Percentiles rank a stretch among this genome's conserved stretches.
These are phyloP conservation scores for Mola mola DNA, from an alignment of 2,113 vertebrate genomes.

Conservation along the genomic window DNA sequence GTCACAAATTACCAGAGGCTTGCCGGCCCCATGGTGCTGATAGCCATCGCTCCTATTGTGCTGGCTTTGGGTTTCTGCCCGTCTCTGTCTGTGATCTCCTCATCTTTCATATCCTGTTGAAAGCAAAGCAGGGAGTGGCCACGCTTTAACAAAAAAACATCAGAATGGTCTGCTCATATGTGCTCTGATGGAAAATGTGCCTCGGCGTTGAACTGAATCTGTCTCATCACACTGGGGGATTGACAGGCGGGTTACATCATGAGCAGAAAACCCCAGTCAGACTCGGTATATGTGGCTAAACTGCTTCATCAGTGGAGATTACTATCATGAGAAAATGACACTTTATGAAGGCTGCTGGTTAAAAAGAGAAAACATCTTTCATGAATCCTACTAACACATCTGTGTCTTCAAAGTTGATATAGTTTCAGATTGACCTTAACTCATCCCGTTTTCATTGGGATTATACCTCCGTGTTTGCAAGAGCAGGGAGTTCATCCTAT, in stretches of 20 bases:
- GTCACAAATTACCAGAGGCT: constrained; percentile 42
- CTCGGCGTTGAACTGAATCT: constrained; percentile 16
- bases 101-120: constrained; percentile 84
- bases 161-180: constrained; percentile 32
- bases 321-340: background rate
- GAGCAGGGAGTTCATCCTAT: too few species aligned
- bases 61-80: constrained; percentile 44
- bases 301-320: constrained; percentile 8
- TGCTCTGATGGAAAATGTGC: constrained; percentile 48
- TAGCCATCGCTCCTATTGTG: constrained; percentile 71
- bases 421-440: too few species aligned
- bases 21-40: constrained; percentile 39
- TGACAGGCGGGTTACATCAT: constrained; percentile 4
- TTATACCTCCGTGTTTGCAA: too few species aligned
- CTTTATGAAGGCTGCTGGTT: too few species aligned
- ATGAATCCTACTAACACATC: too few species aligned
- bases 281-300: background rate
- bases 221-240: constrained; percentile 10
- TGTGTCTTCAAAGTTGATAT: too few species aligned
- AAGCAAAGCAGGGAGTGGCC: constrained; percentile 33
- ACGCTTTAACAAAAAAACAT: constrained; percentile 19
- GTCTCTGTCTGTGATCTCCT: constrained; percentile 68
- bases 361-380: too few species aligned
- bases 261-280: constrained; percentile 1
- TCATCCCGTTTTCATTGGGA: too few species aligned